A percentile compares a stretch with the other conserved stretches of the same genome.
These are phyloP conservation scores for Mus pahari DNA, from an alignment of 2,113 vertebrate species.

Conservation along the genomic window DNA sequence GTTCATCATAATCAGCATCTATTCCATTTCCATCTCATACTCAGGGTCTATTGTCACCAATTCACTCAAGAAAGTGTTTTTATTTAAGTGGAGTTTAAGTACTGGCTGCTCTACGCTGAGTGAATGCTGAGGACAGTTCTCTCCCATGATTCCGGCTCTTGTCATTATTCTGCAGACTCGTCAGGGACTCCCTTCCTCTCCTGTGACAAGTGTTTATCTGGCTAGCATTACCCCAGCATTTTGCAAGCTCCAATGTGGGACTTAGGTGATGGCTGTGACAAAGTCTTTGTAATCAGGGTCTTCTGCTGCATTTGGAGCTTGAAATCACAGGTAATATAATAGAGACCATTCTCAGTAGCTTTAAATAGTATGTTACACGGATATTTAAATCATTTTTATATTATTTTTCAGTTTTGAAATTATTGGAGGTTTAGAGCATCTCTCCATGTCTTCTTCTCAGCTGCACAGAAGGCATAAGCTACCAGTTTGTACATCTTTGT, in stretches of 20 bases:
- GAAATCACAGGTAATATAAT: neutral
- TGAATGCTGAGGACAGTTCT: slow-evolving; percentile 11
- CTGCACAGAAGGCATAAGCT: neutral
- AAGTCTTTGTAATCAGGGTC: neutral
- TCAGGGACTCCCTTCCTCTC: slow-evolving; percentile 52
- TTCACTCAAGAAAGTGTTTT: slow-evolving; percentile 80
- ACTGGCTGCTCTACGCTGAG: slow-evolving; percentile 49
- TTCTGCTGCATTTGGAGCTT: neutral
- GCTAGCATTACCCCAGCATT: neutral
- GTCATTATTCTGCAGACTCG: slow-evolving; percentile 54
- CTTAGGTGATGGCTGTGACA: neutral
- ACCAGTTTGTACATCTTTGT: neutral
- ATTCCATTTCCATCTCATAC: slow-evolving; percentile 79
- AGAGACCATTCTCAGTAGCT: neutral
- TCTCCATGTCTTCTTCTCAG: slow-evolving; percentile 28
- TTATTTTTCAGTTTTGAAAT: neutral
- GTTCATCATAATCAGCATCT: slow-evolving; percentile 76
- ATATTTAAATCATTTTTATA: neutral
- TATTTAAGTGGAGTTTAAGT: slow-evolving; percentile 74
- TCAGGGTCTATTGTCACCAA: slow-evolving; percentile 77
- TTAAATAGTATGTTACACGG: neutral
- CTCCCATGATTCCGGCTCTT: slow-evolving; percentile 27
- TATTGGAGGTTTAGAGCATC: neutral
- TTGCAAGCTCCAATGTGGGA: neutral
- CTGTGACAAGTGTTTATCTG: slow-evolving; percentile 48